phyloP scores from a whole-genome alignment of 1,140 invertebrate genomes.

The Drosophila quadrilineata region DNA sequence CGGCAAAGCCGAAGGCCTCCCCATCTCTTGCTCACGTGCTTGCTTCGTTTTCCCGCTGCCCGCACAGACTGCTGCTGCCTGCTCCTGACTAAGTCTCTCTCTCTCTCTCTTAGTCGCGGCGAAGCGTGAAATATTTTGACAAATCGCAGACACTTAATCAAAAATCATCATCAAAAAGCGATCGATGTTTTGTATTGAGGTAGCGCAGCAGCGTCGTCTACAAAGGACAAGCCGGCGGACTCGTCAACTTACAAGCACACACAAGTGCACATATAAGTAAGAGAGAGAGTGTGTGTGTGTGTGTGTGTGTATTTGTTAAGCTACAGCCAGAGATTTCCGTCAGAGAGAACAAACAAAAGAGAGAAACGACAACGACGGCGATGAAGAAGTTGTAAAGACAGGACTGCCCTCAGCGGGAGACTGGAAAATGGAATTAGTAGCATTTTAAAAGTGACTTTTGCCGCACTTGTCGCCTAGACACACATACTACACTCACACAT shows the following conservation, averaged over 20 bases:
- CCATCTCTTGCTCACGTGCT: slow-evolving; percentile 59
- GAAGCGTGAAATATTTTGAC: slow-evolving; percentile 80
- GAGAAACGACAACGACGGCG: neutral
- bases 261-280: neutral
- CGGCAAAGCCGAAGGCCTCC: slow-evolving; percentile 11
- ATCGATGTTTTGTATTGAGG: slow-evolving; percentile 77
- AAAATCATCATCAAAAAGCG: slow-evolving; percentile 76
- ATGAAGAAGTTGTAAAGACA: neutral
- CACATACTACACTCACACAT: no score
- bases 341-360: slow-evolving; percentile 38
- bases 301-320: slow-evolving; percentile 53
- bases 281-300: neutral
- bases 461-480: slow-evolving; percentile 51
- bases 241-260: no score
- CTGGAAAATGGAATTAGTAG: slow-evolving; percentile 41
- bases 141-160: slow-evolving; percentile 80
- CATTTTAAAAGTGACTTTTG: slow-evolving; percentile 31
- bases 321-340: slow-evolving; percentile 59
- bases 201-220: slow-evolving; percentile 52
- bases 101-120: slow-evolving; percentile 20
- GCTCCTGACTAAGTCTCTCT: neutral
- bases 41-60: slow-evolving; percentile 8
- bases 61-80: neutral
- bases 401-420: slow-evolving; percentile 5
- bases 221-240: slow-evolving; percentile 47